Percentiles rank a stretch among this genome's conserved stretches.
These are phyloP conservation scores for Sebastes cheni DNA, from an alignment of 2,797 vertebrate genomes.

Conservation along the genomic window DNA sequence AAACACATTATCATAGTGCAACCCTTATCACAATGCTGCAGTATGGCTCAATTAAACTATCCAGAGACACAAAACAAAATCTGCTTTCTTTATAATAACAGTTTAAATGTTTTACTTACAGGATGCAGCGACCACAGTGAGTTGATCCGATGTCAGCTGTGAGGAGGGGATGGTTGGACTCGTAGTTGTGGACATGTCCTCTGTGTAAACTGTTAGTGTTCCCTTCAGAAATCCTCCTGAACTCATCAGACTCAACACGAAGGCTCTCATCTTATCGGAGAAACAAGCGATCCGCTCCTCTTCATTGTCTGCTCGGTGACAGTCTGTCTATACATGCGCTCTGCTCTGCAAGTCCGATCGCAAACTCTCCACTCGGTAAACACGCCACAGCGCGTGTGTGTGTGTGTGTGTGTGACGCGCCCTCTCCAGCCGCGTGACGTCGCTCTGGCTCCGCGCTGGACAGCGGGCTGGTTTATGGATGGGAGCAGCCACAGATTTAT, in stretches of 20 bases:
- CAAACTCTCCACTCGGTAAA: constrained; percentile 42
- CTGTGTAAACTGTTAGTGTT: constrained; percentile 37
- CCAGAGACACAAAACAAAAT: not conserved
- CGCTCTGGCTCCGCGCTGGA: constrained; percentile 22
- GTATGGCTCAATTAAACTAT: not conserved
- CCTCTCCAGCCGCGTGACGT: constrained; percentile 62
- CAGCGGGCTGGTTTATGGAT: constrained; percentile 17
- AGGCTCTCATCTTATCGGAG: constrained; percentile 46
- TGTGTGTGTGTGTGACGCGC: constrained; percentile 42
- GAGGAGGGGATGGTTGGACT: constrained; percentile 68
- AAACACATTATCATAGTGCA: not conserved
- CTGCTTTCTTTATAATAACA: not conserved
- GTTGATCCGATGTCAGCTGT: constrained; percentile 73
- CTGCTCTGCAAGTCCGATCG: constrained; percentile 27
- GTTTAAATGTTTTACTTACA: constrained; percentile 74
- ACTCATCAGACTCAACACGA: constrained; percentile 20
- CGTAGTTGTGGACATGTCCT: constrained; percentile 78
- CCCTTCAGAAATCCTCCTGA: constrained; percentile 47
- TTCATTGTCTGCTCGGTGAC: constrained; percentile 33
- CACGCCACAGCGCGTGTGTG: constrained; percentile 22
- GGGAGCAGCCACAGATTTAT: not conserved
- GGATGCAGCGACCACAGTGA: constrained; percentile 78
- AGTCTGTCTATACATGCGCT: constrained; percentile 40
- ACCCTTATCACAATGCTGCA: constrained; percentile 12
- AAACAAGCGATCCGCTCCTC: not conserved